These are phyloP conservation scores for Salminus brasiliensis DNA, from an alignment of 2,113 vertebrate genomes.

Conservation along the genomic window DNA sequence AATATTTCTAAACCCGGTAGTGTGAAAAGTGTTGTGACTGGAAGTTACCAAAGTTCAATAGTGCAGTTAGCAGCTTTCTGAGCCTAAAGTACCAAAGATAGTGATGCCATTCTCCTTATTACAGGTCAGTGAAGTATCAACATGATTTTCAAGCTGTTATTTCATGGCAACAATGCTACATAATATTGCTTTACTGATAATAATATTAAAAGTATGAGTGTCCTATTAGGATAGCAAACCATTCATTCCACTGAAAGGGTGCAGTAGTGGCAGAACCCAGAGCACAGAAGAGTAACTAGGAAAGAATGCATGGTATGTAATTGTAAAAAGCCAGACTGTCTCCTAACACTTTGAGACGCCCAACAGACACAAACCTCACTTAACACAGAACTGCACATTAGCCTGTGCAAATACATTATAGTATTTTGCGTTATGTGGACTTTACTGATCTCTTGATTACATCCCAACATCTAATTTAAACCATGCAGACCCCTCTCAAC, in stretches of 20 bases:
- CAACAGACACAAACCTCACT: not conserved
- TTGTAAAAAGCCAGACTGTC: not conserved
- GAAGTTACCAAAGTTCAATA: too few relatives aligned
- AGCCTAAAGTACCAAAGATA: too few relatives aligned
- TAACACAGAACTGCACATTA: not conserved
- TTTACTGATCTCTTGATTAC: not conserved
- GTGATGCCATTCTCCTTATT: too few relatives aligned
- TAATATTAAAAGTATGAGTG: not conserved
- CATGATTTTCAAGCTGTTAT: too few relatives aligned
- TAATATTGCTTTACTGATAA: too few relatives aligned
- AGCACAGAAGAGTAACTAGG: not conserved
- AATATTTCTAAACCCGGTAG: too few relatives aligned
- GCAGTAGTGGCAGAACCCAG: not conserved
- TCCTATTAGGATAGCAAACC: not conserved
- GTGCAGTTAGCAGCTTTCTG: too few relatives aligned
- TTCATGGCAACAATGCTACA: too few relatives aligned
- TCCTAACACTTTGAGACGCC: not conserved
- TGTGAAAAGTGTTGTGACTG: too few relatives aligned
- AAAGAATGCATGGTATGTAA: not conserved
- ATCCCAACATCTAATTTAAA: constrained; percentile 24
- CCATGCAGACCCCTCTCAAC: not conserved
- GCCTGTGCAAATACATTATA: not conserved
- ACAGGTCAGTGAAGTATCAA: too few relatives aligned
- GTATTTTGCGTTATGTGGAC: not conserved
- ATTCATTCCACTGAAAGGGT: not conserved